A percentile compares a stretch with the other conserved stretches of the same genome.
phyloP scores from a whole-genome alignment of 1,140 invertebrate species.

The Magallana ariakensis region DNA sequence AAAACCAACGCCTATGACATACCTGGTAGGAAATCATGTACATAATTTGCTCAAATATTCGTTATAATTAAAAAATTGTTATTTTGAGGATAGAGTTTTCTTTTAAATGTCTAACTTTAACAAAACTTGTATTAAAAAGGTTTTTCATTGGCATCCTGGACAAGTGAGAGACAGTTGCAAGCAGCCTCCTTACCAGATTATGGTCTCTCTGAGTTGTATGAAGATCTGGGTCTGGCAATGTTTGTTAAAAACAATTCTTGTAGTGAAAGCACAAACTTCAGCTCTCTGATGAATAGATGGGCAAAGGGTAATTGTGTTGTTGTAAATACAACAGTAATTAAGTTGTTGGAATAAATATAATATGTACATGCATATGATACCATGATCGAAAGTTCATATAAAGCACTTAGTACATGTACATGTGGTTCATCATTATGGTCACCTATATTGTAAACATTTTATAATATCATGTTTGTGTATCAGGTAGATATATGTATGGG shows the following conservation, averaged over 20 bases:
- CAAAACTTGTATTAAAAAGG: neutral
- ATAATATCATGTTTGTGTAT: too few relatives aligned
- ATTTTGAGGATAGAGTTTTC: too few relatives aligned
- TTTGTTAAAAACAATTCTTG: neutral
- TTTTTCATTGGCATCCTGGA: neutral
- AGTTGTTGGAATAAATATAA: too few relatives aligned
- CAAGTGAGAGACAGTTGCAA: neutral
- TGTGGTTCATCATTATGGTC: too few relatives aligned
- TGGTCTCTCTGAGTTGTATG: neutral
- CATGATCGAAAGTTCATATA: too few relatives aligned
- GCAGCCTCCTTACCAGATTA: neutral
- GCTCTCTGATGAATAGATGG: neutral
- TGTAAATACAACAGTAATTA: too few relatives aligned
- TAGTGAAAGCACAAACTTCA: neutral
- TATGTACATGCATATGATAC: too few relatives aligned
- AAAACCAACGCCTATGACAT: neutral
- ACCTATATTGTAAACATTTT: too few relatives aligned
- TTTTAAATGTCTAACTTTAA: too few relatives aligned
- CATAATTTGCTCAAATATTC: neutral
- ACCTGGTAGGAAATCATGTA: conserved; percentile 11
- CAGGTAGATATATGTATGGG: too few relatives aligned
- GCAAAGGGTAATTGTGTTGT: neutral
- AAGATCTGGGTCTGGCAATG: conserved; percentile 10
- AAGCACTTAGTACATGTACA: too few relatives aligned
- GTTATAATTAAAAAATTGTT: too few relatives aligned